A percentile compares a stretch with the other conserved stretches of the same genome.
Evolutionary conservation across 92 coral and sea anemone species (phyloP).

Genomic region (Hydrozoanthus gracilis): DNA sequence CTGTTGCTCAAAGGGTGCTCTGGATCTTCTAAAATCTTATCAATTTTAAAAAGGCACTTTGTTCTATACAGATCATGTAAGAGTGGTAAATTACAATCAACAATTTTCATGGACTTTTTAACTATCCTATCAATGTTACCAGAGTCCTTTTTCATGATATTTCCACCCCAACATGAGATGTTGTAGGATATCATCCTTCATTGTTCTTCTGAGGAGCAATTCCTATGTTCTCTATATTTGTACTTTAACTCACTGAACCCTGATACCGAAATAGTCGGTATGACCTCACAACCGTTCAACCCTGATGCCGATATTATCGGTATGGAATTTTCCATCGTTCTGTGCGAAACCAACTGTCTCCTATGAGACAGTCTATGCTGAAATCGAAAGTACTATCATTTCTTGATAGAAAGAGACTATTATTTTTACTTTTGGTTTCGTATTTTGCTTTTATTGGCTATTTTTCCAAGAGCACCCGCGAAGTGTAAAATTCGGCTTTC

Average conservation of each 20-base stretch:
- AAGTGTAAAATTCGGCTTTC: not conserved
- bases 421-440: not conserved
- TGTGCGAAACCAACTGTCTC: not conserved
- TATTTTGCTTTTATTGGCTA: not conserved
- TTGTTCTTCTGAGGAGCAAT: too few relatives aligned
- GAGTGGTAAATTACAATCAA: not conserved
- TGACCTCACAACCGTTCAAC: not conserved
- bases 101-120: slow-evolving; percentile 1
- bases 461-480: not conserved
- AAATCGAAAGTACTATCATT: not conserved
- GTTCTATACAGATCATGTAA: not conserved
- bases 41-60: not conserved
- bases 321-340: too few relatives aligned
- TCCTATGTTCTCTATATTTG: not conserved
- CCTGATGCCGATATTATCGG: too few relatives aligned
- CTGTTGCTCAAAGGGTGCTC: not conserved
- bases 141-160: slow-evolving; percentile 5
- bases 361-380: not conserved
- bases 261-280: not conserved
- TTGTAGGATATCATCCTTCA: slow-evolving; percentile 3
- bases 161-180: slow-evolving; percentile 35
- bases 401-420: not conserved
- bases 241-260: not conserved
- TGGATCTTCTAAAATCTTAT: not conserved
- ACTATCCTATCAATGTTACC: slow-evolving; percentile 22